Conservation (phyloP, 2,888 invertebrate species). For the Hetaerina titia region DNA sequence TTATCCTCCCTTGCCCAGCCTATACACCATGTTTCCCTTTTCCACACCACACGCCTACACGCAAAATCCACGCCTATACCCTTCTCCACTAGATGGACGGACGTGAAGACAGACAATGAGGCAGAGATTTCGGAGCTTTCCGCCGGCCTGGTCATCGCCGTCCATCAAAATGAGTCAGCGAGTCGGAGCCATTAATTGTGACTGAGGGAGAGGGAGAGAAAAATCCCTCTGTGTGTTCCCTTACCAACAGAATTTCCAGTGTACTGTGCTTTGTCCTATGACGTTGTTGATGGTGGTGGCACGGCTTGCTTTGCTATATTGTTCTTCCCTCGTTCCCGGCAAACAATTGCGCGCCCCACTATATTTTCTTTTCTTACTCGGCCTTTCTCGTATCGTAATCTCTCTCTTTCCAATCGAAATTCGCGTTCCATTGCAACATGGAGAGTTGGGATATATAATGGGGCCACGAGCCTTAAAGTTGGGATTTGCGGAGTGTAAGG, state of each 20-base stretch:
- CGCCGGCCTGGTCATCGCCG: not conserved
- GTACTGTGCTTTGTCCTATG: not conserved
- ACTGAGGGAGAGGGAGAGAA: not conserved
- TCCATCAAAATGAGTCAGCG: not conserved
- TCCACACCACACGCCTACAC: not conserved
- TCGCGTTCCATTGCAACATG: not conserved
- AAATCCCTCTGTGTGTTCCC: not conserved
- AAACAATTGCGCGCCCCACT: not conserved
- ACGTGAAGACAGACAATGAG: not conserved
- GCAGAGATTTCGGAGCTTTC: not conserved
- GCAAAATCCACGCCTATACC: not conserved
- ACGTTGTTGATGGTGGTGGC: not conserved
- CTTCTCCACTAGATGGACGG: not conserved
- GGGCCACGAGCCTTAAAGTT: not conserved
- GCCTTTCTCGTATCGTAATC: not conserved
- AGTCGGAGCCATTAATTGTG: not conserved
- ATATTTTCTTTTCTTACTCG: not conserved
- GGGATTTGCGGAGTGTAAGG: not conserved
- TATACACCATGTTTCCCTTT: not conserved
- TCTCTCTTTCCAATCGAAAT: not conserved
- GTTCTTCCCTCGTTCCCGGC: not conserved
- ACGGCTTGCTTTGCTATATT: not conserved
- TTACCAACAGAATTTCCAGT: not conserved
- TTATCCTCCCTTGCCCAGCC: not conserved
- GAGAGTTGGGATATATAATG: not conserved